Conservation (phyloP, 2,113 vertebrate species). For the Rhynchopsitta pachyrhyncha region DNA sequence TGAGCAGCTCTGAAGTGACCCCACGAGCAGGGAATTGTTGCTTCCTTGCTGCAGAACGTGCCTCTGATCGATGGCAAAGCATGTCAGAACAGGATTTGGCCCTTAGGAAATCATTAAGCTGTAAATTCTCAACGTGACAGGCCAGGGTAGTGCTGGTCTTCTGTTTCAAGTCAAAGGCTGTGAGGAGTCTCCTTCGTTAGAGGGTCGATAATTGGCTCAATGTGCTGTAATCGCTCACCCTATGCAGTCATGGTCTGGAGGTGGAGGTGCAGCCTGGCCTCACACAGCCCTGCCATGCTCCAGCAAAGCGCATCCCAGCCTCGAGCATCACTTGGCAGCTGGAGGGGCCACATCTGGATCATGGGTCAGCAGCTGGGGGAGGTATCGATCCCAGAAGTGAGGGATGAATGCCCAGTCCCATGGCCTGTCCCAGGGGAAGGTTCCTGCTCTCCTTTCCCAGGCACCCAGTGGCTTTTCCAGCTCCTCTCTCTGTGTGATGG, state of each 20-base stretch:
- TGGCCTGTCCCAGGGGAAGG: accelerated
- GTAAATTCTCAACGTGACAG: not conserved
- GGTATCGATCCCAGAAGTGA: accelerated
- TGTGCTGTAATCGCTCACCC: not conserved
- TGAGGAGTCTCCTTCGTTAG: not conserved
- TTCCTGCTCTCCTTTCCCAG: not conserved
- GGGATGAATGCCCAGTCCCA: not conserved
- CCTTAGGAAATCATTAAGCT: not conserved
- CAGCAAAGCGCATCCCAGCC: not conserved
- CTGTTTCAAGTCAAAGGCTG: not conserved
- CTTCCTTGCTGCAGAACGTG: not conserved
- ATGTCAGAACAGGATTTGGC: not conserved
- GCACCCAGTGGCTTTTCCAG: not conserved
- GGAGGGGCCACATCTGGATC: not conserved
- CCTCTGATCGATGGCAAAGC: not conserved
- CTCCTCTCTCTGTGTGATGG: accelerated
- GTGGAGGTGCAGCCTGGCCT: not conserved
- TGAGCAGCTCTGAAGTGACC: not conserved
- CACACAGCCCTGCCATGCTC: not conserved
- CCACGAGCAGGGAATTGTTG: not conserved
- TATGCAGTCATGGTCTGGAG: not conserved
- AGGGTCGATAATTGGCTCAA: not conserved
- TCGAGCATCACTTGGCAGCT: not conserved
- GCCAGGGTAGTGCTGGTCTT: not conserved
- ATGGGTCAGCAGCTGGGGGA: not conserved